phyloP scores from a whole-genome alignment of 2,888 invertebrate genomes.

The Gasteruption jaculator region DNA sequence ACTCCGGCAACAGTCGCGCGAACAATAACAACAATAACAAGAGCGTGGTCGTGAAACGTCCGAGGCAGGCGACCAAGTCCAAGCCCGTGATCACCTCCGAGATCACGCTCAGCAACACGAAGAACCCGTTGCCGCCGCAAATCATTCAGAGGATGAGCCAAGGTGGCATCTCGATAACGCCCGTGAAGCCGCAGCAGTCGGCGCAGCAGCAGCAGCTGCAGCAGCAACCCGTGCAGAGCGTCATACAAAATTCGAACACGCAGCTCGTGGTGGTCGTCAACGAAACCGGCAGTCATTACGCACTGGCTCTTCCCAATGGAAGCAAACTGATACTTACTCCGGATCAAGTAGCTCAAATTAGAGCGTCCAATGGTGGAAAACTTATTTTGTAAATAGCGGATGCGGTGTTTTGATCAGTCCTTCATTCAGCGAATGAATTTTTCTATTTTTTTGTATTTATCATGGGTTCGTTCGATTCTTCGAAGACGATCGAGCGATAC shows the following conservation, averaged over 20 bases:
- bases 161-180: slow-evolving; percentile 46
- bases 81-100: slow-evolving; percentile 30
- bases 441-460: too few relatives aligned
- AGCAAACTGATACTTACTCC: slow-evolving; percentile 48
- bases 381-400: slow-evolving; percentile 42
- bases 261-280: slow-evolving; percentile 47
- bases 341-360: slow-evolving; percentile 48
- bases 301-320: slow-evolving; percentile 47
- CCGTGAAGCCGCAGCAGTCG: slow-evolving; percentile 32
- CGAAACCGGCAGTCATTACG: slow-evolving; percentile 49
- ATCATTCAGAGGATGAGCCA: slow-evolving; percentile 45
- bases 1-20: too few relatives aligned
- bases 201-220: slow-evolving; percentile 24
- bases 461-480: neutral
- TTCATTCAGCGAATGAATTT: too few relatives aligned
- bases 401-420: too few relatives aligned
- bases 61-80: slow-evolving; percentile 12
- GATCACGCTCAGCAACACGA: slow-evolving; percentile 23
- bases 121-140: slow-evolving; percentile 35
- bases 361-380: slow-evolving; percentile 49
- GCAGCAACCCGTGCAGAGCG: slow-evolving; percentile 9
- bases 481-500: neutral
- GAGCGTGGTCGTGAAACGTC: neutral
- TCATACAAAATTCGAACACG: slow-evolving; percentile 26
- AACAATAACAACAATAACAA: slow-evolving; percentile 1